Base-by-base conservation (phyloP, 2,888 invertebrate species). In the Philereme transversata region DNA sequence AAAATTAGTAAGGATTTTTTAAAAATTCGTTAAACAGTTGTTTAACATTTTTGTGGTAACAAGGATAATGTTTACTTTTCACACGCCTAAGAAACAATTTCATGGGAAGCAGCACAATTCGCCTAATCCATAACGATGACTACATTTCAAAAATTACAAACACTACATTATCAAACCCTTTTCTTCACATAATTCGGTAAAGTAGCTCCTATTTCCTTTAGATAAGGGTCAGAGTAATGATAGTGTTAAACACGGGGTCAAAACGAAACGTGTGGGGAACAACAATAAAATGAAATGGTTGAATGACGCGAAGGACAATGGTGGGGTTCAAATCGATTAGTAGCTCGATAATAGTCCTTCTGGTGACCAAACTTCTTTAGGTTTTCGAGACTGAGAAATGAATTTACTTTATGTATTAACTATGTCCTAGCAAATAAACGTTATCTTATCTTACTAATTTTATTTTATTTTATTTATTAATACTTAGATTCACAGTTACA, bases 241-340 rank as follows among this genome's bases (percentile, higher is more conserved):
- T 69, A 70, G 68, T 69, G 69, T 65, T 68, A 70, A 71, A 75
- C 72, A 70, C 73, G 78, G 84, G 87, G 84, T 79, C 81, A 79
- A 76, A 79, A 74, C 72, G 78, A 81, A 77, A 76, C 77, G 84
- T 83, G 81, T 84, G 85, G 85, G 88, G 82, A 78, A 82, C 79
- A 77, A 88, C 88, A 88, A 90, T 90, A 84, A 89, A 90, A 90
- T 89, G 84, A 87, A 88, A 88, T 81, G 88, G 86, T 84, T 83
- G 85, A 85, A 85, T 80, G 84, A 79, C 78, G 78, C 78, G 80
- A 80, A 77, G 78, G 76, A 84, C 85, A 86, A 86, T 86, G 74
- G 78, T 74, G 74, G 87, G 88, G 90, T 87, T 87, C 86, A 83
- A 87, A 90, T 89, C 89, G 90, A 91, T 90, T 90, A 90, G 86